Conservation (phyloP, 2,113 vertebrate genomes). For the Crotophaga sulcirostris region DNA sequence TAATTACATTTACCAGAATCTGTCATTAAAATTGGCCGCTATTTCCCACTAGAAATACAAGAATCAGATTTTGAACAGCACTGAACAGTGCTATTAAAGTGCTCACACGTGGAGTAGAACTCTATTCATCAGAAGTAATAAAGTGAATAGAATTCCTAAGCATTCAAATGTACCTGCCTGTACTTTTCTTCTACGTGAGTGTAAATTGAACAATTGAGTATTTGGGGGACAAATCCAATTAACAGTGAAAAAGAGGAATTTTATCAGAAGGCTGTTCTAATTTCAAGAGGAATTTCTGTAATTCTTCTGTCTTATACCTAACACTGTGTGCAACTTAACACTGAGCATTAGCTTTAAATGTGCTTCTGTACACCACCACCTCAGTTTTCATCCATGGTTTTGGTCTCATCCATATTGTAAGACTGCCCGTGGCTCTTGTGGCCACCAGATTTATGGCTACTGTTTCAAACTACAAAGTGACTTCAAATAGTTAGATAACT, state of each 20-base stretch:
- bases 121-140: neutral
- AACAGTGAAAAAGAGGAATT: neutral
- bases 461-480: neutral
- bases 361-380: neutral
- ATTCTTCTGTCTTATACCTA: neutral
- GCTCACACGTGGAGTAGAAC: neutral
- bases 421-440: neutral
- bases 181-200: neutral
- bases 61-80: neutral
- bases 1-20: neutral
- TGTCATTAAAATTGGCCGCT: neutral
- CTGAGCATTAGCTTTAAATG: neutral
- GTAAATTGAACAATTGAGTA: neutral
- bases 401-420: neutral
- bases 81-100: neutral
- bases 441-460: neutral
- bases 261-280: neutral
- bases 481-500: neutral
- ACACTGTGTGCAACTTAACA: neutral
- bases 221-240: neutral
- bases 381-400: neutral
- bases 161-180: neutral
- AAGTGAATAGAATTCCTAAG: neutral
- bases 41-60: neutral
- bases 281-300: neutral